Base-by-base conservation (phyloP, 2,797 vertebrate genomes). In the Sebastes oblongus region DNA sequence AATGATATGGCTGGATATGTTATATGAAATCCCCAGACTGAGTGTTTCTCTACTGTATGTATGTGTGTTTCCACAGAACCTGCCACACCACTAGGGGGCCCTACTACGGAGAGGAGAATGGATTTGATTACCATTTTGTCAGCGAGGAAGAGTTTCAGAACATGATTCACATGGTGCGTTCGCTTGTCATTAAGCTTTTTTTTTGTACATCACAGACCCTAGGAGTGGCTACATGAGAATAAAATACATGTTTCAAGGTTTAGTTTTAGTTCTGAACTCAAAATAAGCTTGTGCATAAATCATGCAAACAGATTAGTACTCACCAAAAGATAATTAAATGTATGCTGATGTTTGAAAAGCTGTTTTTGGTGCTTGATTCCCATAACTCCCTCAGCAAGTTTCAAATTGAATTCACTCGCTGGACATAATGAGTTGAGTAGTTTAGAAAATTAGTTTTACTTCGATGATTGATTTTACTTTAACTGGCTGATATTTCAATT, bases 1-100 rank as follows among this genome's bases (percentile, higher is more conserved):
- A 84, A 86, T 85, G 36, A 29, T 62, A 52, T 32, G 8, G 16
- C 42, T 66, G 7, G 22, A 64, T 60, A 32, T 60, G 20, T 72
- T 32, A 11, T 14, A 42, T 76, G 29, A 42, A 66, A 22, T 22
- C 11, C 68, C 50, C 50, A 52, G 8, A 39, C 4, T 60, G 20
- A 22, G n/a, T 39, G 54, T 82, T 72, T 70, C 8, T 55, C 4
- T 64, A 8, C 52, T 42, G 32, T 54, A 11, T 72, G 1, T 66
- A 3, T 64, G 9, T 80, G 0, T 82, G 18, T 78, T 27, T 62
- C 39, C 22, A 70, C 94, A 99, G 98, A 61, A 92, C 95, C 77
- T 97, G 96, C 78, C 98, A 99, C 90, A 98, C 98, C 72, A 99
- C 97, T 18, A 97, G 98, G 90, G 83, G 74, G 6, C 94, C 97